Conservation (phyloP, 2,797 vertebrate species). For the Halcyon smyrnensis region DNA sequence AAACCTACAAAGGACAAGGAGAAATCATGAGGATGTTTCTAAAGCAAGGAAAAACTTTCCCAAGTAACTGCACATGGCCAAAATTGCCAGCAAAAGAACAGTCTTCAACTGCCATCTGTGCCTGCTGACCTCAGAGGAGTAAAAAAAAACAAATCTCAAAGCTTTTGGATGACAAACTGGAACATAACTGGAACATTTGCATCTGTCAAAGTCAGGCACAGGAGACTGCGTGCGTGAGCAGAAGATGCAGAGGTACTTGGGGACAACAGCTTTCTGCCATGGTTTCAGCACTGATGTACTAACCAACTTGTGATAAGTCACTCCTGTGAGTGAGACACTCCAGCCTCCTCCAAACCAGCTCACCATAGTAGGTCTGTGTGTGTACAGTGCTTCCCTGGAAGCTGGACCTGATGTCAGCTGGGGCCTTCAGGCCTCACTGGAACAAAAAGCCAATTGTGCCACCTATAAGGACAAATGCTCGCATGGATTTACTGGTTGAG, state of each 20-base stretch:
- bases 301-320: background rate
- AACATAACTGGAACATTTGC: conserved; percentile 12
- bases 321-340: background rate
- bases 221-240: background rate
- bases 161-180: background rate
- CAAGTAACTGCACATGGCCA: background rate
- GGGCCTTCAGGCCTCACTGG: background rate
- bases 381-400: background rate
- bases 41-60: background rate
- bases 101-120: background rate
- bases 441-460: background rate
- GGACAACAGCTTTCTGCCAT: background rate
- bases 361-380: background rate
- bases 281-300: background rate
- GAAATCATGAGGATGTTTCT: background rate
- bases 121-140: background rate
- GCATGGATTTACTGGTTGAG: background rate
- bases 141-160: background rate
- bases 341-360: background rate
- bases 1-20: background rate
- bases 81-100: background rate
- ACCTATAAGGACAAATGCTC: accelerated
- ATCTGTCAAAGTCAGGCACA: background rate
- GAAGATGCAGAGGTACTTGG: background rate
- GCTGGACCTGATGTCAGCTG: background rate